Percentiles rank a stretch among this genome's conserved stretches.
phyloP scores from a whole-genome alignment of 2,888 invertebrate species.

The Chironomus tentans region DNA sequence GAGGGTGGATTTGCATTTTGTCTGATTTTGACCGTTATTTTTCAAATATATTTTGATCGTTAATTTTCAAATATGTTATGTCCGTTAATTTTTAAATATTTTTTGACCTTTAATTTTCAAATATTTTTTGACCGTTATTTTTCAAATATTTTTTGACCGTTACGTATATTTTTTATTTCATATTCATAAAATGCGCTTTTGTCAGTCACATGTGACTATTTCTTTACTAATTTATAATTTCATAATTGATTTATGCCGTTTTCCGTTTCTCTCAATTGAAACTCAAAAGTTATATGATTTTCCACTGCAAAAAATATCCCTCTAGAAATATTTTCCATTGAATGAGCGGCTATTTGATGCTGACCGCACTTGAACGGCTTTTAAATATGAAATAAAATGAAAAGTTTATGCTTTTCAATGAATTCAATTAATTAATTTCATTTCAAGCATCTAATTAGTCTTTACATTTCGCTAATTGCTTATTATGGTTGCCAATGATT shows the following conservation, averaged over 20 bases:
- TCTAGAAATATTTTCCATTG: not conserved
- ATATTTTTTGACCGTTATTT: too few species aligned
- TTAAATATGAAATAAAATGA: not conserved
- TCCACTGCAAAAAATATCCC: not conserved
- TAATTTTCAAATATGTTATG: too few species aligned
- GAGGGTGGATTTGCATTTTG: too few species aligned
- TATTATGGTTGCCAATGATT: not conserved
- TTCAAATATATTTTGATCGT: too few species aligned
- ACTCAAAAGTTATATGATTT: not conserved
- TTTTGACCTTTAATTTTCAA: too few species aligned
- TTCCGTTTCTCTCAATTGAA: not conserved
- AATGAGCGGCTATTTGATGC: not conserved
- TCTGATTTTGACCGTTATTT: too few species aligned
- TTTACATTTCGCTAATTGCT: not conserved
- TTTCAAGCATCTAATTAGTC: not conserved
- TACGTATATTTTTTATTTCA: too few species aligned
- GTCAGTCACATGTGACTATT: not conserved
- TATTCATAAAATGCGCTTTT: too few species aligned
- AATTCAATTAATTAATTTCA: constrained; percentile 5
- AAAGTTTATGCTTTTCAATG: not conserved
- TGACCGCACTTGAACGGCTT: constrained; percentile 6
- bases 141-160: too few species aligned
- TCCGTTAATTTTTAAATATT: too few species aligned
- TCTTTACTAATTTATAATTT: not conserved
- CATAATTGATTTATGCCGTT: not conserved